These are phyloP conservation scores for Lycodopsis pacificus DNA, from an alignment of 2,797 vertebrate genomes.

Conservation along the genomic window DNA sequence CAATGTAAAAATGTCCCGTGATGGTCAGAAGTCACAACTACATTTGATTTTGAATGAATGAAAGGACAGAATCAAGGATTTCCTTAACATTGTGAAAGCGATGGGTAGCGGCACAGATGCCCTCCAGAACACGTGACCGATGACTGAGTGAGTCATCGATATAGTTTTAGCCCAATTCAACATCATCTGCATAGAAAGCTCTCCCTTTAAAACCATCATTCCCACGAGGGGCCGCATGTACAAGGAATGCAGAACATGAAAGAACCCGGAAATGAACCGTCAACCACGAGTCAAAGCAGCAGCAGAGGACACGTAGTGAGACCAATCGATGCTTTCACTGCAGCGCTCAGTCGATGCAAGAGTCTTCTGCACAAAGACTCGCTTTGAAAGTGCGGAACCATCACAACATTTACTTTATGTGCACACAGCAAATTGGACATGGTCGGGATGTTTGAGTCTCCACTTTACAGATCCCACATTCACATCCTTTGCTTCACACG, in stretches of 20 bases:
- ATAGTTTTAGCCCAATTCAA: not conserved
- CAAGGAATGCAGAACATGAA: not conserved
- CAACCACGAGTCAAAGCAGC: not conserved
- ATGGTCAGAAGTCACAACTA: too few species aligned
- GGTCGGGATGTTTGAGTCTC: not conserved
- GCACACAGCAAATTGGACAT: not conserved
- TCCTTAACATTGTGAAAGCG: too few species aligned
- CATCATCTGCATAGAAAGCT: conserved; percentile 2
- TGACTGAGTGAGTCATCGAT: too few species aligned
- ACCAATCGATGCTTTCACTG: not conserved
- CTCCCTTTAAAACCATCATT: not conserved
- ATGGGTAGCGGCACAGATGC: too few species aligned
- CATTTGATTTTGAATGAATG: too few species aligned
- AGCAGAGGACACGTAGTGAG: not conserved
- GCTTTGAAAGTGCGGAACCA: not conserved
- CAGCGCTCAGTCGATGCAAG: not conserved
- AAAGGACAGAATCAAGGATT: too few species aligned
- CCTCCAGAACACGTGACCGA: too few species aligned
- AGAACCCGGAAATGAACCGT: not conserved
- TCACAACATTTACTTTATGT: not conserved
- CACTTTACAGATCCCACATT: not conserved
- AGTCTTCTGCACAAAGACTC: not conserved
- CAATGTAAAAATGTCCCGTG: too few species aligned
- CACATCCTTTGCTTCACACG: not conserved
- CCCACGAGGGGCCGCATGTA: not conserved